A percentile compares a stretch with the other conserved stretches of the same genome.
Conservation (phyloP, 2,113 vertebrate species). For the Microcebus tavaratra region DNA sequence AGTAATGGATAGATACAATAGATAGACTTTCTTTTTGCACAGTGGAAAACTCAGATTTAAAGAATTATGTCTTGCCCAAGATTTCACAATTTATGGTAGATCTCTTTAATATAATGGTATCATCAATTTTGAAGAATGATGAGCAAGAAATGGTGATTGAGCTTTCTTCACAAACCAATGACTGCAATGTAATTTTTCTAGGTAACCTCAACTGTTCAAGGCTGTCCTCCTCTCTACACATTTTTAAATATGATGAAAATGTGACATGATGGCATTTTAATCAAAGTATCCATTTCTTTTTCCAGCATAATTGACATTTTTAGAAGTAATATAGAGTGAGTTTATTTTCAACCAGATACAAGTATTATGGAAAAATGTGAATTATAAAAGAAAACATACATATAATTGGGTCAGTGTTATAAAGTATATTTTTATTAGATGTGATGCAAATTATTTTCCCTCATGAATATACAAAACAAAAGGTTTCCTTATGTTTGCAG, state of each 20-base stretch:
- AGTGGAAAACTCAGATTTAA: neutral
- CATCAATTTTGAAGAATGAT: constrained; percentile 54
- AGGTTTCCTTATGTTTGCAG: neutral
- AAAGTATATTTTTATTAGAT: neutral
- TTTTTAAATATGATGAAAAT: constrained; percentile 53
- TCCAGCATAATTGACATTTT: neutral
- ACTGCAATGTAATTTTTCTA: constrained; percentile 27
- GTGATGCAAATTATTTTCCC: neutral
- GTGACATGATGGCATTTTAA: constrained; percentile 50
- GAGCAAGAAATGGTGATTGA: neutral
- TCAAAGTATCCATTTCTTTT: constrained; percentile 39
- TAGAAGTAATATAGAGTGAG: neutral
- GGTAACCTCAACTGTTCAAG: constrained; percentile 49
- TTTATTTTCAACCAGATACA: constrained; percentile 32
- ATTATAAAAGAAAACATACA: neutral
- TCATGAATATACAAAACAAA: neutral
- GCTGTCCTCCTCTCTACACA: neutral
- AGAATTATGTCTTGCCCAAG: neutral
- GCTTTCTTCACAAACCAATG: constrained; percentile 30
- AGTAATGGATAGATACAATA: neutral
- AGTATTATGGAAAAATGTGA: neutral
- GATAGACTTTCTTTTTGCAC: neutral
- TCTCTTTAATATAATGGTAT: neutral
- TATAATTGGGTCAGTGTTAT: neutral
- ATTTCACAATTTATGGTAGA: neutral